Percentiles rank a stretch among this genome's conserved stretches.
phyloP scores from a whole-genome alignment of 2,797 vertebrate species.

The Xiphorhynchus erythropygius region DNA sequence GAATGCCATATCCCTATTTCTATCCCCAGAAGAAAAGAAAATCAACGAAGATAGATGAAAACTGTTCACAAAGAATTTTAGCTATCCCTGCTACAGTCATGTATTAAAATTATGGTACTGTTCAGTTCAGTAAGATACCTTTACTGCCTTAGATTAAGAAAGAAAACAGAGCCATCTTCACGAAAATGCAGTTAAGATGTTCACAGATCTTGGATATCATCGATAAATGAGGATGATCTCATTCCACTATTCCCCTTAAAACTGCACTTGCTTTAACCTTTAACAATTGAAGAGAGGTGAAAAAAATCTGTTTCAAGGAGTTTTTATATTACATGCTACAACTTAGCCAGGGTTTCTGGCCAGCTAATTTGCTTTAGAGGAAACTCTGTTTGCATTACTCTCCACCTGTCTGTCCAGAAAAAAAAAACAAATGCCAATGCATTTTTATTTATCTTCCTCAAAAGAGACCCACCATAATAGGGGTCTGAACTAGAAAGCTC shows the following conservation, averaged over 20 bases:
- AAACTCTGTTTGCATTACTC: background rate
- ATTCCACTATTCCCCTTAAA: background rate
- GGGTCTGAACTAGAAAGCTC: background rate
- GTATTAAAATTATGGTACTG: background rate
- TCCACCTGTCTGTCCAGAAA: background rate
- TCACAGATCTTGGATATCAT: background rate
- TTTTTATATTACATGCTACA: background rate
- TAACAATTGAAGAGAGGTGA: background rate
- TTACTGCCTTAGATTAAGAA: background rate
- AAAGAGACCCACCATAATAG: background rate
- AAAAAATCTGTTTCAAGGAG: background rate
- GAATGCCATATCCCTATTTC: background rate
- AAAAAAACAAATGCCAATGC: background rate
- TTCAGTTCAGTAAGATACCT: background rate
- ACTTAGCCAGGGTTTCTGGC: background rate
- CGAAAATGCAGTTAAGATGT: background rate
- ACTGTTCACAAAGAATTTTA: background rate
- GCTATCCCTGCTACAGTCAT: background rate
- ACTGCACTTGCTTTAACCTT: background rate
- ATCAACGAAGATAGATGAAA: background rate
- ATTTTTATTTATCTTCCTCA: background rate
- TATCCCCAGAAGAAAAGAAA: background rate
- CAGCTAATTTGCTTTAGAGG: background rate
- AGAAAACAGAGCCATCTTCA: background rate
- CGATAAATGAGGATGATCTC: background rate